phyloP scores from a whole-genome alignment of 2,113 vertebrate genomes.

The Mus spicilegus region DNA sequence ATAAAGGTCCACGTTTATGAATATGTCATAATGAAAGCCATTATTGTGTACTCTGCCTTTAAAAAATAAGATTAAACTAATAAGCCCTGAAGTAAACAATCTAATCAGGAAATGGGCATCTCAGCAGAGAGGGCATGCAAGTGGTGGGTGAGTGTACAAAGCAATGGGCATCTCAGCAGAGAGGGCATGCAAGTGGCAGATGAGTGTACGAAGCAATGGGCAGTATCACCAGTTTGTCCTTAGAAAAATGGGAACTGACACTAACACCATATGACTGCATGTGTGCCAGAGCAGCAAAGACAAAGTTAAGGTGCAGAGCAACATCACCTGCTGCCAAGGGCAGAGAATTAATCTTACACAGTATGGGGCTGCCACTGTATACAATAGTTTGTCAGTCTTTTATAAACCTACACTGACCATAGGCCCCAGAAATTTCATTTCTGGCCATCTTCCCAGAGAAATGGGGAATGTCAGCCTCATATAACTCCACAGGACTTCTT shows the following conservation, averaged over 20 bases:
- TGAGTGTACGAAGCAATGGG: not conserved
- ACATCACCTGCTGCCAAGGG: not conserved
- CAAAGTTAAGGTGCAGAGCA: accelerated
- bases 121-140: not conserved
- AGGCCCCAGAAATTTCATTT: not conserved
- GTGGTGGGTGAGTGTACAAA: not conserved
- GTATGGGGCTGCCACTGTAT: not conserved
- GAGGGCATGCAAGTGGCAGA: not conserved
- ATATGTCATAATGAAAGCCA: not conserved
- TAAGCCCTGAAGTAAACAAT: not conserved
- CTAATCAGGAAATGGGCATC: not conserved
- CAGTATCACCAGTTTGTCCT: not conserved
- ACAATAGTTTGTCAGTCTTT: slow-evolving; percentile 8
- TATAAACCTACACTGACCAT: not conserved
- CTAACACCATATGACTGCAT: too few species aligned
- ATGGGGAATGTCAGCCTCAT: not conserved
- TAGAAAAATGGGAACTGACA: not conserved
- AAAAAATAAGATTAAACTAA: not conserved
- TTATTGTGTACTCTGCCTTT: not conserved
- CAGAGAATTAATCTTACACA: not conserved
- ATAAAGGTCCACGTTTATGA: not conserved
- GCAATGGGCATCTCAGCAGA: not conserved
- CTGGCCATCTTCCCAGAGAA: not conserved
- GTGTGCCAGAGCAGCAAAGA: not conserved
- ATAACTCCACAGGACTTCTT: not conserved